Evolutionary conservation across 2,797 vertebrate species (phyloP), one percentile per base, ranked within the genome.

Genomic region (Mastacembelus armatus): DNA sequence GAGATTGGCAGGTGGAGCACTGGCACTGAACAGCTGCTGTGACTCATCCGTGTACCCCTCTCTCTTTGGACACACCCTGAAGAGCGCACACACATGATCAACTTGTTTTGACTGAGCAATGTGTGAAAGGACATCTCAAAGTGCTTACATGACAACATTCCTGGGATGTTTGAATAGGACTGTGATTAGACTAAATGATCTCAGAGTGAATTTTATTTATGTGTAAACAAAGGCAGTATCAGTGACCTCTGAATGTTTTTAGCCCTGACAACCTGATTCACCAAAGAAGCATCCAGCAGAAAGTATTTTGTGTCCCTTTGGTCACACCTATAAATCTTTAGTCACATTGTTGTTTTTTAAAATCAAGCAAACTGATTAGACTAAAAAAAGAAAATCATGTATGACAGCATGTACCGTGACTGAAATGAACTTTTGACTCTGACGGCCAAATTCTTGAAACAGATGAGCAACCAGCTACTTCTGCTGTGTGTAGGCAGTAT

Each of bases 1-100:
- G 85, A 98, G 97, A 92, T 95, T 97, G 85, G 95, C 92, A 74
- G 95, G 95, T 83, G 96, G 97, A 90, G 97, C 96, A 64, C 97
- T 99, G 83, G 94, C 95, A 91, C 96, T 98, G 74, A 98, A 91
- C 88, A 96, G 92, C 81, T 95, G 95, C 90, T 95, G 95, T 66
- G 93, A 92, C 86, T 92, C 93, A 80, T 95, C 94, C 26, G 87
- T 79, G 86, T 94, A 91, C 61, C 89, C 89, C 45, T 96, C 94
- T 91, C 91, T 91, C 81, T 95, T 97, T 86, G 94, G 90, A 93
- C 92, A 95, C 66, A 94, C 90, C 81, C 97, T 99, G 89, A 81
- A 82, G 57, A 43, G 54, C 81, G 15, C 57, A 81, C 51, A 62
- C 32, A 76, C 32, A 74, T 9, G 45, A 74, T 79, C 51, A 66